Conservation (phyloP, 2,888 invertebrate genomes). For the Epistrophe grossulariae region DNA sequence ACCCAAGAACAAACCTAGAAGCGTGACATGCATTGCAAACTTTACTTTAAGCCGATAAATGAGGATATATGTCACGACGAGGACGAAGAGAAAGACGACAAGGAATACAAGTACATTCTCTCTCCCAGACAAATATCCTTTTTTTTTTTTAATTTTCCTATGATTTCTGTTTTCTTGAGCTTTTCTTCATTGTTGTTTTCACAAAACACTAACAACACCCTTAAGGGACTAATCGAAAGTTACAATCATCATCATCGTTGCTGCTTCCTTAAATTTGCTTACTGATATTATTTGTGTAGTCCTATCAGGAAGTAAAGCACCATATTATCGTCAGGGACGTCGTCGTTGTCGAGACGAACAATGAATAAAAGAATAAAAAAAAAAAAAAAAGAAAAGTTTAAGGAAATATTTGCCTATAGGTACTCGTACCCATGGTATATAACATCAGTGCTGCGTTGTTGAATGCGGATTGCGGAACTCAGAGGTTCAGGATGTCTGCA, state of each 20-base stretch:
- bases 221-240: slow-evolving; percentile 50
- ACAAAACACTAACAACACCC: slow-evolving; percentile 23
- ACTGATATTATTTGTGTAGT: slow-evolving; percentile 35
- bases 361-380: background rate
- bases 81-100: background rate
- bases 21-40: slow-evolving; percentile 41
- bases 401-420: slow-evolving; percentile 11
- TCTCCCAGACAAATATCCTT: slow-evolving; percentile 6
- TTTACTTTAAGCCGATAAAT: slow-evolving; percentile 34
- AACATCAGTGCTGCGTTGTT: background rate
- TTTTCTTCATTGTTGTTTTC: background rate
- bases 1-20: slow-evolving; percentile 26
- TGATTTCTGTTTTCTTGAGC: slow-evolving; percentile 23
- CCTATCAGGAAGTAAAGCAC: slow-evolving; percentile 25
- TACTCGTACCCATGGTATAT: background rate
- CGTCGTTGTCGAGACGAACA: background rate
- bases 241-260: slow-evolving; percentile 37
- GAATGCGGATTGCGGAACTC: slow-evolving; percentile 10
- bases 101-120: background rate
- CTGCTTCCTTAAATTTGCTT: slow-evolving; percentile 37
- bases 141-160: background rate
- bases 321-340: slow-evolving; percentile 11
- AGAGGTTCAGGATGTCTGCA: slow-evolving; percentile 17
- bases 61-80: slow-evolving; percentile 25
- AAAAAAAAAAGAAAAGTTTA: background rate